Evolutionary conservation across 2,113 vertebrate species (phyloP), one percentile per base, ranked within the genome.

Genomic region (Lota lota): DNA sequence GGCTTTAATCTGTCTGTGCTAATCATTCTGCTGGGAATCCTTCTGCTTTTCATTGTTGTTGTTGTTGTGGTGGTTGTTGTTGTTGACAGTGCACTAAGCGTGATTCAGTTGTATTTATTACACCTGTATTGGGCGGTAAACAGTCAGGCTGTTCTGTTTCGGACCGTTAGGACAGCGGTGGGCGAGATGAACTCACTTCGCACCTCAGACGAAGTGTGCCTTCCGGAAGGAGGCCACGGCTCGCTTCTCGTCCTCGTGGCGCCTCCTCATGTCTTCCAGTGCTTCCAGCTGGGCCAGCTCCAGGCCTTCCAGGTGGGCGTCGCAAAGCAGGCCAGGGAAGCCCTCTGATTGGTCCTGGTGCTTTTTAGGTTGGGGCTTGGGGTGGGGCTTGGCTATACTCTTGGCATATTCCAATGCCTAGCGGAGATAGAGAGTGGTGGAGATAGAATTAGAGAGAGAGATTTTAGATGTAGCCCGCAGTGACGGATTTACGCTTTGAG

Each of bases 361-460:
- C 71, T 69, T 21, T 62, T 72, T 91, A 0, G 70, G 4, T 0
- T 69, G 60, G 28, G 72, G 70, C 17, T 71, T 75, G n/a, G 72
- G 66, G 65, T 86, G 91, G 2, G 95, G 96, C 83, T 88, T 94
- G 0, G 90, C 91, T 51, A 96, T 93, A 17, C 83, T 94, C 88
- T 92, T 96, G 22, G 95, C 94, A 4, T 99, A 97, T 72, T 97
- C 94, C 84, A 98, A 87, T 11, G 95, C 95, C 96, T 97, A 77
- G 68, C 47, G 22, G 58, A 70, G 5, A 61, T 10, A 74, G 4
- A 74, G 19, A 69, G 12, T 69, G 56, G 54, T 50, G 69, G 17
- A 16, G 15, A 53, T 16, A 60, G 20, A 56, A 5, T 12, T 17
- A 40, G 15, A 61, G n/a, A 60, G 22, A 19, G 21, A 57, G 50